Evolutionary conservation across 2,888 invertebrate genomes (phyloP), one percentile per base, ranked within the genome.

Genomic region (Dioctria linearis): DNA sequence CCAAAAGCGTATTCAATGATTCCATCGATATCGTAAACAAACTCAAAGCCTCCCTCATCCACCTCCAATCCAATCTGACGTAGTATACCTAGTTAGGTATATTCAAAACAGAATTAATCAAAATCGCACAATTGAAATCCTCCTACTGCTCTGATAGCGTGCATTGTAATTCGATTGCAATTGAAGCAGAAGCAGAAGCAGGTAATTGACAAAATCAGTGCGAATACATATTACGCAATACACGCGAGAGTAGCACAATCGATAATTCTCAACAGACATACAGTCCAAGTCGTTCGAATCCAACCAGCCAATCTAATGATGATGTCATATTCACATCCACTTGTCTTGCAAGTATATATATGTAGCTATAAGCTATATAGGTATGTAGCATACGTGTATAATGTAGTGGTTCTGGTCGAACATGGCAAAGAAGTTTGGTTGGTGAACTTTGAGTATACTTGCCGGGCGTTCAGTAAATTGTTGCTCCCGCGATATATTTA

Each of bases 401-500:
- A 25, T 25, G 25, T 25, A 25, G 25, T 25, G 25, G 25, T 25
- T 25, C 25, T 25, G 25, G 25, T 25, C 25, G 25, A 25, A 25
- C 25, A 25, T 25, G 25, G 25, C 2, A 25, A 25, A 54, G 54
- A 8, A 54, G 54, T 54, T 11, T 54, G 8, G 54, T 3, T 54
- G 46, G 46, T 46, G 54, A 11, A n/a, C 54, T 54, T 54, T n/a
- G 46, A 46, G 8, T 6, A 46, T 46, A 67, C 40, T 43, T 25
- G 25, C 67, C 25, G 13, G 8, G 25, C 67, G 46, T 43, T 67
- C 9, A 67, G 43, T 49, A 51, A 51, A 42, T 69, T 49, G 67
- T 49, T 51, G 51, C 69, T 69, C 25, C 25, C 51, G 69, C 49
- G 51, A 69, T 69, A 51, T 51, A 69, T 69, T 69, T 69, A 69